Evolutionary conservation across 2,888 invertebrate species (phyloP).

Genomic region (Blastobasis lacticolella): DNA sequence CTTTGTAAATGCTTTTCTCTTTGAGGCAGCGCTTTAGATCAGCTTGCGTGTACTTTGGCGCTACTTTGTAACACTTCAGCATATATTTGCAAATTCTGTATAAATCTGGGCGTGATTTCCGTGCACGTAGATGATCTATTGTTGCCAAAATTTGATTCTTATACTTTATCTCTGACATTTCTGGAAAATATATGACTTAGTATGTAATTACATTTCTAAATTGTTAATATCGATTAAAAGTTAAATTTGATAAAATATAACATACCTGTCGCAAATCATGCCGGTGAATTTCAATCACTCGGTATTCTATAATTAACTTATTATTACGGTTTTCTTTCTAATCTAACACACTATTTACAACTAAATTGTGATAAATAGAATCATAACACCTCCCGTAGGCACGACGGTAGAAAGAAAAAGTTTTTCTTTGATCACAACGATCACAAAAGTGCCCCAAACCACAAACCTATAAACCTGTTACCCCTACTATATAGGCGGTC

Average conservation of each 20-base stretch:
- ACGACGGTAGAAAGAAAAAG: no score
- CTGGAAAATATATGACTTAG: conserved; percentile 31
- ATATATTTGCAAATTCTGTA: conserved; percentile 88
- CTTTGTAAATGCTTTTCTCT: conserved; percentile 84
- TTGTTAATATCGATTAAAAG: not conserved
- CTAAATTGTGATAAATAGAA: no score
- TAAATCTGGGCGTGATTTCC: conserved; percentile 89
- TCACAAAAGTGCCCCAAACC: no score
- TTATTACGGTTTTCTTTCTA: no score
- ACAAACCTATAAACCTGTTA: no score
- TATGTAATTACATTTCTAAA: not conserved
- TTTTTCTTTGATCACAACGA: no score
- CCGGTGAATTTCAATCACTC: conserved; percentile 47
- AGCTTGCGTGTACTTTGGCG: conserved; percentile 78
- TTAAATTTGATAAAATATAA: conserved; percentile 12
- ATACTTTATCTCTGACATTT: conserved; percentile 77
- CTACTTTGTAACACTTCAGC: conserved; percentile 81
- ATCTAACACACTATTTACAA: no score
- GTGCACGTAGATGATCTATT: conserved; percentile 86
- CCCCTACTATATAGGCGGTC: no score
- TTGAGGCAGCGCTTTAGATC: conserved; percentile 84
- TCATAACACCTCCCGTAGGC: no score
- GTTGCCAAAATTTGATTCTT: conserved; percentile 86
- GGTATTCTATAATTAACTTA: not conserved
- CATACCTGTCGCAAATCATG: conserved; percentile 60